Percentiles rank a stretch among this genome's conserved stretches.
phyloP scores from a whole-genome alignment of 2,888 invertebrate genomes.

The Arctia plantaginis region DNA sequence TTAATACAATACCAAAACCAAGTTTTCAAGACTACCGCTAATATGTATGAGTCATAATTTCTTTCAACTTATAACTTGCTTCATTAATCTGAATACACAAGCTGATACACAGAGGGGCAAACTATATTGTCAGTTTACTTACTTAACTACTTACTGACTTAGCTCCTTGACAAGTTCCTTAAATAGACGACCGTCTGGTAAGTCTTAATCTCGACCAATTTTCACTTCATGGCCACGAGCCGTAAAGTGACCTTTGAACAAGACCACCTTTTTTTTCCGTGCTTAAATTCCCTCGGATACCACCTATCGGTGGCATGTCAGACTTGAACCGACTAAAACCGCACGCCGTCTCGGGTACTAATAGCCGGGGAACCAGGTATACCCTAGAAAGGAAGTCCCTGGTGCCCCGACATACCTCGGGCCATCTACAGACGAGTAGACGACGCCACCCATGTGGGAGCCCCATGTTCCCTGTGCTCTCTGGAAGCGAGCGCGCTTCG shows the following conservation, averaged over 20 bases:
- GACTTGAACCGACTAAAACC: too few relatives aligned
- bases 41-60: neutral
- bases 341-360: too few relatives aligned
- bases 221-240: neutral
- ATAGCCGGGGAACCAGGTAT: too few relatives aligned
- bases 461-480: too few relatives aligned
- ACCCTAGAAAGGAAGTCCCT: too few relatives aligned
- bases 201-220: neutral
- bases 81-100: conserved; percentile 37
- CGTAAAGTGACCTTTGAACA: neutral
- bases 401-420: too few relatives aligned
- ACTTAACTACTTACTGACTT: conserved; percentile 16
- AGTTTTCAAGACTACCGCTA: neutral
- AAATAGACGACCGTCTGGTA: neutral
- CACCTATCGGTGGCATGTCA: too few relatives aligned
- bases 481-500: too few relatives aligned
- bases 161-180: conserved; percentile 6
- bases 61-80: conserved; percentile 24
- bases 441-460: too few relatives aligned
- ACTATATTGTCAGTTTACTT: conserved; percentile 27
- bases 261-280: too few relatives aligned
- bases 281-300: too few relatives aligned
- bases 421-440: too few relatives aligned
- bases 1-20: neutral
- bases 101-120: conserved; percentile 51